Evolutionary conservation across 2,888 invertebrate species (phyloP).

Genomic region (Branchellion lobata): DNA sequence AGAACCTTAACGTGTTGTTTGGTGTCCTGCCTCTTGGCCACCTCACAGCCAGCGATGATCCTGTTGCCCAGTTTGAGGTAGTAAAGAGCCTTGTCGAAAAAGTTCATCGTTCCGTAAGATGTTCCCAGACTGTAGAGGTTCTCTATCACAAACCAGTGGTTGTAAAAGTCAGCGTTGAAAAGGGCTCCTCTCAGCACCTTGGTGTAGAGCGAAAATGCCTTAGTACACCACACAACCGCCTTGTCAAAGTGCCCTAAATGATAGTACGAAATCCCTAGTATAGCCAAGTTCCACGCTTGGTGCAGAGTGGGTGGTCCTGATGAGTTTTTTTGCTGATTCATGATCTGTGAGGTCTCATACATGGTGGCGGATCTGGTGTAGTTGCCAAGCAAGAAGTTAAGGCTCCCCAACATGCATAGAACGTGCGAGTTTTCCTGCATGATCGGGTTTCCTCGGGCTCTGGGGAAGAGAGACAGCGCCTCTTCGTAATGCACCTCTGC

Average conservation of each 20-base stretch:
- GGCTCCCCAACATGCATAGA: conserved; percentile 59
- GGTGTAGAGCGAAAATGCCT: conserved; percentile 59
- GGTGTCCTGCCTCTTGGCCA: conserved; percentile 31
- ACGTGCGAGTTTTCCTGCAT: conserved; percentile 60
- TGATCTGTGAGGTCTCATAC: conserved; percentile 59
- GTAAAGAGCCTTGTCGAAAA: conserved; percentile 58
- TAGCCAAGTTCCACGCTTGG: conserved; percentile 57
- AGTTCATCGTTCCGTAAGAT: conserved; percentile 58
- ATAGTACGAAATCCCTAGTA: conserved; percentile 59
- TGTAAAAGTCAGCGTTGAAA: conserved; percentile 56
- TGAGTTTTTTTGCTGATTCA: conserved; percentile 58
- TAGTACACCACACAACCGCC: conserved; percentile 59
- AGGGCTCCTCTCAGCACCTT: conserved; percentile 57
- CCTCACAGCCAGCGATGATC: conserved; percentile 35
- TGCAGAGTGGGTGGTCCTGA: conserved; percentile 54
- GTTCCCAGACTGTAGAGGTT: conserved; percentile 59
- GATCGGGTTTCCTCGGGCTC: conserved; percentile 53
- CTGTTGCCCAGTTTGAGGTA: conserved; percentile 57
- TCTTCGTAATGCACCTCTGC: conserved; percentile 59
- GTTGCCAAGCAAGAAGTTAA: conserved; percentile 59
- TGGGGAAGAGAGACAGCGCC: conserved; percentile 56
- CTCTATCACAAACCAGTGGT: conserved; percentile 60
- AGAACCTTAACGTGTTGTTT: conserved; percentile 46
- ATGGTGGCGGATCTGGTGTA: conserved; percentile 60
- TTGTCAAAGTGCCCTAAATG: conserved; percentile 60